These are phyloP conservation scores for Fissipunctia ypsillon DNA, from an alignment of 2,888 invertebrate genomes.

Conservation along the genomic window DNA sequence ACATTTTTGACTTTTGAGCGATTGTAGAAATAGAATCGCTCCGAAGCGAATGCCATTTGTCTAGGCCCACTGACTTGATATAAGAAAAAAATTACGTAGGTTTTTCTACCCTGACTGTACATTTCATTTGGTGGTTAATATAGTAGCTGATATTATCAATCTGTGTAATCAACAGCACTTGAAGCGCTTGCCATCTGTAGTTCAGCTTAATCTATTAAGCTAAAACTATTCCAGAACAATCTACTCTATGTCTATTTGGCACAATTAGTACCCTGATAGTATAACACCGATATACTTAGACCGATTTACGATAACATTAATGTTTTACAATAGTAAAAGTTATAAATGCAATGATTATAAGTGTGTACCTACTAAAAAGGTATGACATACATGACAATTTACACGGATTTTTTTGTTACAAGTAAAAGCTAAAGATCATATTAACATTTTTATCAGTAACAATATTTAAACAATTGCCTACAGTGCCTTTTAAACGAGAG, in stretches of 20 bases:
- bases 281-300: slow-evolving; percentile 31
- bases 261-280: slow-evolving; percentile 66
- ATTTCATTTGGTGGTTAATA: not conserved
- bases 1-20: too few species aligned
- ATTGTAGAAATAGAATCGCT: too few species aligned
- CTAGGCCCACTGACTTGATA: not conserved
- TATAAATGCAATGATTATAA: slow-evolving; percentile 14
- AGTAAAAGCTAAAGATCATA: not conserved
- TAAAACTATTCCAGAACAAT: slow-evolving; percentile 43
- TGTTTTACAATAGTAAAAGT: slow-evolving; percentile 22
- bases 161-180: not conserved
- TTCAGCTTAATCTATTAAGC: slow-evolving; percentile 19
- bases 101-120: not conserved
- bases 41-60: too few species aligned
- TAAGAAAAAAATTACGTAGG: not conserved
- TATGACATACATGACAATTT: slow-evolving; percentile 5
- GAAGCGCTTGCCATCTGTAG: slow-evolving; percentile 18
- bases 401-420: not conserved
- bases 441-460: slow-evolving; percentile 3
- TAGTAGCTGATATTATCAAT: not conserved
- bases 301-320: slow-evolving; percentile 12
- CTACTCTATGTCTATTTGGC: slow-evolving; percentile 63
- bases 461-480: not conserved
- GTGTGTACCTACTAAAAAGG: not conserved
- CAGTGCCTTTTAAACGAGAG: not conserved